phyloP scores from a whole-genome alignment of 2,797 vertebrate genomes.

The Gallinago solitaria region DNA sequence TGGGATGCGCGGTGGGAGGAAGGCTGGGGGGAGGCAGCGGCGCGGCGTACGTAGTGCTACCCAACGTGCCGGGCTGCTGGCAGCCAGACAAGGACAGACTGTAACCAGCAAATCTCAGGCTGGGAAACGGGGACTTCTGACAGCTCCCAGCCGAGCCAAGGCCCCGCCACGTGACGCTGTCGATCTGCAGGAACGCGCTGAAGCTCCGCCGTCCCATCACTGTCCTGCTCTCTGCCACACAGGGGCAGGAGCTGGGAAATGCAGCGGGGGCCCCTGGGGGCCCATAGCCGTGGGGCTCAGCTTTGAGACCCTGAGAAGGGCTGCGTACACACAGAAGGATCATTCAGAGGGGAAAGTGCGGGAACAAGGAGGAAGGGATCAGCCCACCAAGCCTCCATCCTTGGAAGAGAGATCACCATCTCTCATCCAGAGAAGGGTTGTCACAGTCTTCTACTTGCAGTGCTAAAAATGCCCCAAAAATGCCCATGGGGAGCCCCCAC shows the following conservation, averaged over 20 bases:
- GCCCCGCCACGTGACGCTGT: background rate
- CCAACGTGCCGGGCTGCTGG: background rate
- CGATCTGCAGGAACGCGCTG: background rate
- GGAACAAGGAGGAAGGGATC: rapidly evolving
- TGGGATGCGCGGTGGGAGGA: background rate
- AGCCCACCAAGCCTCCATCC: background rate
- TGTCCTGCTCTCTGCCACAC: rapidly evolving
- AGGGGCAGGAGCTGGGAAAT: background rate
- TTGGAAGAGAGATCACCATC: background rate
- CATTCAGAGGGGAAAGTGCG: rapidly evolving
- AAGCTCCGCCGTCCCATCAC: background rate
- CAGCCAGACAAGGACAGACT: background rate
- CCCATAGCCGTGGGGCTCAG: rapidly evolving
- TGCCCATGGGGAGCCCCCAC: background rate
- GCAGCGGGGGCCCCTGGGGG: background rate
- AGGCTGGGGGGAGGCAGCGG: background rate
- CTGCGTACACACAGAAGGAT: background rate
- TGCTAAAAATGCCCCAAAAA: background rate
- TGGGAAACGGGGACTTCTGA: background rate
- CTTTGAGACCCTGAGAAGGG: background rate
- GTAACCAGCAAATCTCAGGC: background rate
- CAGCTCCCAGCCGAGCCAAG: background rate
- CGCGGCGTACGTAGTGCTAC: rapidly evolving
- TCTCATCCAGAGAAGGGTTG: background rate
- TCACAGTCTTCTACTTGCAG: background rate